phyloP scores from a whole-genome alignment of 1,140 invertebrate genomes.

The Hylyphantes graminicola region DNA sequence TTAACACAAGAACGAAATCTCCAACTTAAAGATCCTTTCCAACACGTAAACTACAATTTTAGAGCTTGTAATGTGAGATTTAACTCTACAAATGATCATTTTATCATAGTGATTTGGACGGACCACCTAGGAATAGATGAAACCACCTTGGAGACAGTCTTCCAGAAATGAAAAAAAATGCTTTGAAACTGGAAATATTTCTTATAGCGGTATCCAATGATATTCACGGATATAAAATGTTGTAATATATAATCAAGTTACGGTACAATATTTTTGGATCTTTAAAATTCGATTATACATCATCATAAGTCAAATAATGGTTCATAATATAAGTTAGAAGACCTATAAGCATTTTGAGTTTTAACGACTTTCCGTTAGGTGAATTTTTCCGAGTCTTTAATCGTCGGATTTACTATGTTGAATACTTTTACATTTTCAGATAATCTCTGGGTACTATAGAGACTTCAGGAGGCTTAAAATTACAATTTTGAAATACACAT shows the following conservation, averaged over 20 bases:
- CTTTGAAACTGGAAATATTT: neutral
- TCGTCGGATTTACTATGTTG: too few species aligned
- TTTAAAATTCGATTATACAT: too few species aligned
- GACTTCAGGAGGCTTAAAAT: too few species aligned
- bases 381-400: too few species aligned
- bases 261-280: neutral
- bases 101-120: slow-evolving; percentile 37
- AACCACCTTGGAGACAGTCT: slow-evolving; percentile 24
- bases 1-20: slow-evolving; percentile 47
- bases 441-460: too few species aligned
- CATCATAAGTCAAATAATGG: too few species aligned
- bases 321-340: too few species aligned
- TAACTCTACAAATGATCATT: slow-evolving; percentile 17
- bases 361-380: too few species aligned
- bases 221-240: neutral
- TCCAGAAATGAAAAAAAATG: neutral
- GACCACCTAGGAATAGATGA: slow-evolving; percentile 32
- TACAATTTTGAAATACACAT: too few species aligned
- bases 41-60: slow-evolving; percentile 3
- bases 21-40: slow-evolving; percentile 7
- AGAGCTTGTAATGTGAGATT: neutral
- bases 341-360: too few species aligned
- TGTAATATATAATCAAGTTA: slow-evolving; percentile 19
- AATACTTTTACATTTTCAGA: too few species aligned
- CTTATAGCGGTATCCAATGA: neutral